These are phyloP conservation scores for Tenthredo notha DNA, from an alignment of 2,888 invertebrate species.

Conservation along the genomic window DNA sequence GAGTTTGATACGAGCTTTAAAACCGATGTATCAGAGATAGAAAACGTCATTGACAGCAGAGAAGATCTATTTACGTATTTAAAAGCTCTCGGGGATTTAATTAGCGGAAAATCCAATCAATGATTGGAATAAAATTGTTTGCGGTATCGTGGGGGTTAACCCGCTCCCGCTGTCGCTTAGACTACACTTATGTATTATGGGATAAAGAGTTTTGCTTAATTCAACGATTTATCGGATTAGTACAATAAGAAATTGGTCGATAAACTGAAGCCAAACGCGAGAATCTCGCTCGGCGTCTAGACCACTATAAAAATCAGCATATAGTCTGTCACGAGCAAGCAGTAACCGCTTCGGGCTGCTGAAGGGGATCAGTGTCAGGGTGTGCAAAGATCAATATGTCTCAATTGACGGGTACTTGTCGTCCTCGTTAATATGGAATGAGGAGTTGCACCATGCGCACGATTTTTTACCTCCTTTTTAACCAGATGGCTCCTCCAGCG, in stretches of 20 bases:
- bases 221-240: neutral
- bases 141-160: neutral
- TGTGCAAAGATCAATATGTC: slow-evolving; percentile 52
- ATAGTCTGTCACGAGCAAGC: slow-evolving; percentile 38
- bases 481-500: neutral
- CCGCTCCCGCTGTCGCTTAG: neutral
- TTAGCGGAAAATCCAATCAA: neutral
- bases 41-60: neutral
- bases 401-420: slow-evolving; percentile 52
- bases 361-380: slow-evolving; percentile 50
- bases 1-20: neutral
- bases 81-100: neutral
- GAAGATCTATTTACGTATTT: neutral
- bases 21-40: neutral
- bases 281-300: slow-evolving; percentile 24
- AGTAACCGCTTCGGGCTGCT: slow-evolving; percentile 32
- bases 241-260: neutral
- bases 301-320: slow-evolving; percentile 37
- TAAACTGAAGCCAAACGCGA: slow-evolving; percentile 31
- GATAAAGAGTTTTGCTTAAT: neutral
- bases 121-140: neutral
- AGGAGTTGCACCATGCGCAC: slow-evolving; percentile 26
- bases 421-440: slow-evolving; percentile 38
- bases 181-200: neutral
- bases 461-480: neutral